Evolutionary conservation across 53 echinoderm and acorn worm species (phyloP), one percentile per base, ranked within the genome.

Genomic region (Apostichopus leukothele): DNA sequence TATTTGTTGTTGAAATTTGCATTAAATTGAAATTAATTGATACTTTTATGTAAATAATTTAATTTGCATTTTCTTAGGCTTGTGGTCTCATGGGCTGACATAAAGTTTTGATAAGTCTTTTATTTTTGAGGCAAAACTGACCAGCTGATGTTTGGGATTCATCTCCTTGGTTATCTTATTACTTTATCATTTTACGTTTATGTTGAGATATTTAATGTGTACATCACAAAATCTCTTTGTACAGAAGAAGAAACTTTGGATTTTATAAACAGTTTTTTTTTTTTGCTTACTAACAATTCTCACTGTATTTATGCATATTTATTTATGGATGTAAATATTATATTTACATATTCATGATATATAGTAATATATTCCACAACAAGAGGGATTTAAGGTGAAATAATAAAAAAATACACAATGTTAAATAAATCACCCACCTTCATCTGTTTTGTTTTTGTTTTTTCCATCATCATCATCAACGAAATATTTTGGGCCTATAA

Each of bases 271-370:
- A 50, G 8, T 76, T 5, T 39, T 39, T 39, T 39, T 27, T 3
- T 76, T 20, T 76, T 76, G 50, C 50, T 4, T 76, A 76, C 77
- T 76, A 76, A 76, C 27, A 50, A 50, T 27, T 76, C 27, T 5
- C 51, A 7, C 25, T 26, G 77, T 78, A 78, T 51, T 61, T 52
- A 52, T 78, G 51, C 78, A 50, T 78, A 51, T 78, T 78, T 78
- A 78, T 53, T 78, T 78, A 78, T 78, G 50, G 51, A 78, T 78
- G 78, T 79, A 79, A 79, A 79, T 79, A 79, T 27, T 53, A 51
- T 79, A 79, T 39, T 39, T 51, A 52, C 53, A 79, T 63, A 4
- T 63, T 79, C 79, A 79, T 16, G 53, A 79, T 79, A 79, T 79
- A 51, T 39, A 39, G 39, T 39, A 39, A 79, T 27, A 79, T 79